phyloP scores from a whole-genome alignment of 2,797 vertebrate species.

The Sylvia borin region DNA sequence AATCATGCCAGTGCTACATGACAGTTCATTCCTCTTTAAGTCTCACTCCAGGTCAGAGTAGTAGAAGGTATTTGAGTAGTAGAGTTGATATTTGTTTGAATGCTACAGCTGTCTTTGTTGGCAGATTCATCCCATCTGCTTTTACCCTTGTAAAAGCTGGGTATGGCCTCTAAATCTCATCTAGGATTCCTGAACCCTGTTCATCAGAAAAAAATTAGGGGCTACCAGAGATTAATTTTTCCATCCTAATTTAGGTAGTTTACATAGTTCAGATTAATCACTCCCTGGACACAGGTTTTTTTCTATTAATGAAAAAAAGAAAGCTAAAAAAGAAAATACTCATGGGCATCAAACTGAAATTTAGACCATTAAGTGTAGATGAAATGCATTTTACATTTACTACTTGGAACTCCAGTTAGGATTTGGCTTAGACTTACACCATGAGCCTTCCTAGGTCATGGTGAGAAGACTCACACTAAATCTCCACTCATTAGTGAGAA shows the following conservation, averaged over 20 bases:
- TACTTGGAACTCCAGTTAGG: background rate
- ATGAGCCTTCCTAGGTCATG: background rate
- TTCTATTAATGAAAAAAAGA: background rate
- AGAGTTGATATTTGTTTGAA: background rate
- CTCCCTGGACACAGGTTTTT: background rate
- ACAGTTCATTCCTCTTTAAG: background rate
- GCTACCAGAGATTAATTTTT: background rate
- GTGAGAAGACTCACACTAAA: background rate
- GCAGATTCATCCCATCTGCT: background rate
- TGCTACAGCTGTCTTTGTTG: background rate
- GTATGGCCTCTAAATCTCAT: background rate
- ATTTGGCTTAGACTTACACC: background rate
- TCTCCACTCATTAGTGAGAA: background rate
- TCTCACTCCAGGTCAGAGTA: background rate
- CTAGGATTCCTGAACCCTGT: background rate
- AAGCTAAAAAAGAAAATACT: background rate
- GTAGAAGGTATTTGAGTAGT: background rate
- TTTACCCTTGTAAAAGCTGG: background rate
- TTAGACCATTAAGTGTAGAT: background rate
- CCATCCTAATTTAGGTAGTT: background rate
- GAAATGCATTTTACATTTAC: background rate
- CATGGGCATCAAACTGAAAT: background rate
- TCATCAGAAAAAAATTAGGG: background rate
- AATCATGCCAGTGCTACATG: background rate
- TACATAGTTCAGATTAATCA: slow-evolving; percentile 1